Evolutionary conservation across 2,797 vertebrate species (phyloP), one percentile per base, ranked within the genome.

Genomic region (Mormyrops attenuatus): DNA sequence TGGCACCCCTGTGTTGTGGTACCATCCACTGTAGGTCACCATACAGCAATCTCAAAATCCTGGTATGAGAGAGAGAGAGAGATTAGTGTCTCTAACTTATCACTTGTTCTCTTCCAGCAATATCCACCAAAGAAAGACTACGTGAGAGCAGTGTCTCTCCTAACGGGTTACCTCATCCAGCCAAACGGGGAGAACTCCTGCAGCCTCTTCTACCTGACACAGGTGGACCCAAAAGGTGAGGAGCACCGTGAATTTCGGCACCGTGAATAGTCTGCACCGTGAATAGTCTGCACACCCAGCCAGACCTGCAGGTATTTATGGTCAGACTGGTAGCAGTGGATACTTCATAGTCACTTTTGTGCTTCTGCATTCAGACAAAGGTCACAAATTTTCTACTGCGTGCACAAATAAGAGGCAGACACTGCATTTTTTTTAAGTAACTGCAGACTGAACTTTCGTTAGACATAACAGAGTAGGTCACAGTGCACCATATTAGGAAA

Each of bases 121-220:
- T 96, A 97, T 85, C 97, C 97, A 3, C 96, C 97, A 0, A 95
- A 96, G 91, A 98, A 97, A 92, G 97, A 97, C 91, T 97, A 95
- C 0, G 97, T 98, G 88, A 94, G 97, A 88, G 97, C 97, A 0
- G 97, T 98, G 91, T 98, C 97, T 8, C 95, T 98, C 92, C 95
- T 97, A 92, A 98, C 97, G 0, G 97, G 97, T 0, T 98, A 98
- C 93, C 94, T 98, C 91, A 96, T 98, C 93, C 97, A 98, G 92
- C 95, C 96, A 0, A 96, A 93, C 0, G 96, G 96, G 3, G 88
- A 94, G 5, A 91, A 91, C 1, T 94, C 95, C 92, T 97, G 96
- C 88, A 91, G 95, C 20, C 96, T 98, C 30, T 97, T 97, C 93
- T 98, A 98, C 93, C 95, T 98, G 92, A 97, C 96, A 49, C 97